Percentiles rank a stretch among this genome's conserved stretches.
These are phyloP conservation scores for Clarias macrocephalus DNA, from an alignment of 2,113 vertebrate species.

Conservation along the genomic window DNA sequence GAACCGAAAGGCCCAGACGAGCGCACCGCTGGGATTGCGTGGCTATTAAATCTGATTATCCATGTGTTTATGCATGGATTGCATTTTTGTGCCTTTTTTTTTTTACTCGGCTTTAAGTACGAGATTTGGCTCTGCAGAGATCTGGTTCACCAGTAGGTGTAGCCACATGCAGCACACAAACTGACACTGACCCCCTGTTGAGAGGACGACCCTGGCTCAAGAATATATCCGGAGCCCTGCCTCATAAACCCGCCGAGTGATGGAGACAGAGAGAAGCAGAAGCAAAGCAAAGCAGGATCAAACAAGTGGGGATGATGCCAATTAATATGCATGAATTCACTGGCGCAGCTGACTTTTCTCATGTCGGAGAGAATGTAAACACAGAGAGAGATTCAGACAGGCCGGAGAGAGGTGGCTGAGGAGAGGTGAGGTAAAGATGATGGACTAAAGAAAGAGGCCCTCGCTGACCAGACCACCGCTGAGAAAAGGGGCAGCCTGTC, in stretches of 20 bases:
- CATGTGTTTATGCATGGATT: background rate
- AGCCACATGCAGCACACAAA: conserved; percentile 38
- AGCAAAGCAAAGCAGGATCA: conserved; percentile 53
- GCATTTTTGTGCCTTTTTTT: background rate
- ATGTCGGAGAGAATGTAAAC: conserved; percentile 83
- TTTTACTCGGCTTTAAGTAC: background rate
- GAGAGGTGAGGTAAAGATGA: conserved; percentile 61
- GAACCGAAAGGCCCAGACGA: background rate
- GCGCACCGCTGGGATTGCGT: background rate
- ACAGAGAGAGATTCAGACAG: conserved; percentile 72
- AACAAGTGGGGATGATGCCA: conserved; percentile 77
- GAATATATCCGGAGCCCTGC: conserved; percentile 69
- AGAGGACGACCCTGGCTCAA: conserved; percentile 54
- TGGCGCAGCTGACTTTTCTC: conserved; percentile 83
- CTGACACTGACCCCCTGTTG: conserved; percentile 38
- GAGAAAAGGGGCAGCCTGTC: conserved; percentile 83
- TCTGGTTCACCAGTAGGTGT: conserved; percentile 22
- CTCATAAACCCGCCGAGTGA: conserved; percentile 15
- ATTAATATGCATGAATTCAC: conserved; percentile 76
- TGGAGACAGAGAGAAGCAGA: conserved; percentile 51
- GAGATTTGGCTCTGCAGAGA: conserved; percentile 10
- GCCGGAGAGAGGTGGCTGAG: conserved; percentile 22
- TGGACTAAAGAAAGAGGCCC: conserved; percentile 50
- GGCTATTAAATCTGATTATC: background rate
- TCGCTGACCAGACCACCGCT: conserved; percentile 85